Evolutionary conservation across 2,113 vertebrate genomes (phyloP).

Genomic region (Ptilorrhoa leucosticta): DNA sequence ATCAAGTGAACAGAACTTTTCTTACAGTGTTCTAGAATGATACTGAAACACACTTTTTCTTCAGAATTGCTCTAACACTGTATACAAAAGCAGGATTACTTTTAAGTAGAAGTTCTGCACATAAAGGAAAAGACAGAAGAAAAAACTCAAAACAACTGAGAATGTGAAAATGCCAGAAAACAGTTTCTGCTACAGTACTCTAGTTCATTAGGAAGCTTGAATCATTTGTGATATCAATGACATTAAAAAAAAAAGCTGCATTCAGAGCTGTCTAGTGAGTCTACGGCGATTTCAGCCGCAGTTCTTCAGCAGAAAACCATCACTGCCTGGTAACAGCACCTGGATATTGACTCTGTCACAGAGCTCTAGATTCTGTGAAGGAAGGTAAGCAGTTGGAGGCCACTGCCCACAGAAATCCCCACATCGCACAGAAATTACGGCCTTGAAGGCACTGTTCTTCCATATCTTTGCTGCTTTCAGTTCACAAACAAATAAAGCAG

Average conservation of each 20-base stretch:
- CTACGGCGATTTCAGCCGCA: background rate
- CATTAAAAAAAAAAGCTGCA: background rate
- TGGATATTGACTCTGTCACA: background rate
- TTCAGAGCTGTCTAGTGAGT: background rate
- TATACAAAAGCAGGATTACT: background rate
- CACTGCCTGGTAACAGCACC: background rate
- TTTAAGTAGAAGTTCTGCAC: background rate
- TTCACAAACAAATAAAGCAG: background rate
- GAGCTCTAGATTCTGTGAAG: fast-evolving
- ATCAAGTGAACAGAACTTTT: background rate
- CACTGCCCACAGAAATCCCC: background rate
- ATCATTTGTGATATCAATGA: background rate
- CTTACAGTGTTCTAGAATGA: background rate
- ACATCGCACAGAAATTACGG: background rate
- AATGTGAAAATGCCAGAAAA: background rate
- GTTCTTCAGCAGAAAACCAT: background rate
- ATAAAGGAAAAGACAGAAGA: background rate
- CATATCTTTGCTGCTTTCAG: background rate
- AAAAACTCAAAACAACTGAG: background rate
- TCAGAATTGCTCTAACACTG: background rate
- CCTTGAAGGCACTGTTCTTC: background rate
- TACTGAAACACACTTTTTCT: background rate
- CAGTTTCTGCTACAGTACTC: background rate
- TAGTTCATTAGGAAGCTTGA: background rate
- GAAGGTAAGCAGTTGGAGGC: background rate